Base-by-base conservation (phyloP, 2,888 invertebrate species). In the Morinoia aosen region DNA sequence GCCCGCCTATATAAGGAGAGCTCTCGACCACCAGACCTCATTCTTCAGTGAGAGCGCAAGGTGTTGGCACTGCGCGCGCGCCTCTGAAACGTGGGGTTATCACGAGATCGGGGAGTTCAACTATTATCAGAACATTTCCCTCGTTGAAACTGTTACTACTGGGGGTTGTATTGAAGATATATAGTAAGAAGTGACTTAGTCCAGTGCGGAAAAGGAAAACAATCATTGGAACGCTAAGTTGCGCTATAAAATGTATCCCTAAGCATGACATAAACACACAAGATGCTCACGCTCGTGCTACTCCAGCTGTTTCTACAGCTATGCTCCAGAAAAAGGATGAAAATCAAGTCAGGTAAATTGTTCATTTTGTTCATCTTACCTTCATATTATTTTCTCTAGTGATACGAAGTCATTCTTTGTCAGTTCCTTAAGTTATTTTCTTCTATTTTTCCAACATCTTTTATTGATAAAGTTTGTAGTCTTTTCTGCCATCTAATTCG, bases 281-380 rank as follows among this genome's bases (percentile, higher is more conserved):
- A 48, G 90, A 90, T 90, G 90, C 11, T 90, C 48, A 14, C 40
- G 2, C 7, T 39, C 40, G 2, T 90, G 90, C 39, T 40, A 40
- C 48, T 90, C 7, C 90, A 90, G 90, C 90, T 90, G 39, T 90
- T 90, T 90, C 90, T 90, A 19, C 90, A 90, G 76, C 76, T 76
- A 33, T 76, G 25, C 16, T 90, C 90, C 40, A 12, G 48, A 90
- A 90, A 90, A 90, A 90, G 40, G 40, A 90, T 90, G 90, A 90
- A 90, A 90, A 39, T 40, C 10, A 90, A 12, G 40, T 12, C 90
- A 90, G 90, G 90, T 90, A 90, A 90, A 90, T 90, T 39, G 11
- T 12, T n/a, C 2, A 61, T 61, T 61, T 12, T 19, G 61, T 2
- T 2, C 12, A 61, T 16, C 61, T 61, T 19, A 61, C 61, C 14